Evolutionary conservation across 2,113 vertebrate genomes (phyloP), one percentile per base, ranked within the genome.

Genomic region (Hyaena hyaena): DNA sequence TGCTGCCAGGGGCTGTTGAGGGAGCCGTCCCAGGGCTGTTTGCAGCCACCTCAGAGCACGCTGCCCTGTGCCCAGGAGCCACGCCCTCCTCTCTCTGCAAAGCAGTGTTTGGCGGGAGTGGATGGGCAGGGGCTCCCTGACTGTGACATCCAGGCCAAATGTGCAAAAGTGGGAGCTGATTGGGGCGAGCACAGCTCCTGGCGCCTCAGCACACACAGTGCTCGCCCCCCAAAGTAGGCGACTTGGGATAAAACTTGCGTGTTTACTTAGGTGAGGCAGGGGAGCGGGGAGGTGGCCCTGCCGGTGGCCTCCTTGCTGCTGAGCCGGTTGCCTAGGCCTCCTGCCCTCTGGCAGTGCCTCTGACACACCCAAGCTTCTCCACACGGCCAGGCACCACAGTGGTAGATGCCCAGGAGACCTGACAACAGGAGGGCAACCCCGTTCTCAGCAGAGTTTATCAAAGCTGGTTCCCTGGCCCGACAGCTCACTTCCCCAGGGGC

Each of bases 131-230:
- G 28, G n/a, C 86, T 61, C 80, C 63, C 80, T 53, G n/a, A 4
- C 58, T 48, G 94, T 95, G 83, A 96, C 95, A 91, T 97, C 85
- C 83, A 21, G 53, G 71, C 93, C 35, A 19, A 77, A 65, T 31
- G 94, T 94, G 96, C 61, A 65, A 6, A 82, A 85, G 71, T 4
- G 69, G 85, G 91, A 79, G 66, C 93, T 21, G 81, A 92, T 85
- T 39, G 74, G 74, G 74, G 26, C 0, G 0, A n/a, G n/a, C 66
- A 17, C 61, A 9, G 73, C 89, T 48, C 69, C 50, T 63, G 92
- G 81, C 23, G 0, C 81, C 73, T 69, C 50, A 1, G 12, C 77
- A 50, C 69, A 17, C 15, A 9, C n/a, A 4, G 6, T 0, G 23
- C 93, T 84, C 77, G 73, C 61, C 33, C 76, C 90, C 83, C 53